A percentile compares a stretch with the other conserved stretches of the same genome.
These are phyloP conservation scores for Cyrtonyx montezumae DNA, from an alignment of 2,113 vertebrate genomes.

Conservation along the genomic window DNA sequence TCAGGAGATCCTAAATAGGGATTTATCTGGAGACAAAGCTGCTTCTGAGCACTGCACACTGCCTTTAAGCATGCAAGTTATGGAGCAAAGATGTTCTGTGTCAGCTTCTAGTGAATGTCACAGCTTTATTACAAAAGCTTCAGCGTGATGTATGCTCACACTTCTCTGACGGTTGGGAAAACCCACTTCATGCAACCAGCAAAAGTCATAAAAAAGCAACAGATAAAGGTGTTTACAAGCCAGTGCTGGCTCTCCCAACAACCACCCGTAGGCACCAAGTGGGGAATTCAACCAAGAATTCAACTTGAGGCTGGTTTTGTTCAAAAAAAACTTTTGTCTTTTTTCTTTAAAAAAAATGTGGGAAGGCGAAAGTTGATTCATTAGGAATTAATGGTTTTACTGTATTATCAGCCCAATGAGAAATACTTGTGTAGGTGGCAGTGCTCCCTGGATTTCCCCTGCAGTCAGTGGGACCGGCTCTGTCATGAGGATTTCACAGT, in stretches of 20 bases:
- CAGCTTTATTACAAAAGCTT: not conserved
- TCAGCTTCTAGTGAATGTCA: not conserved
- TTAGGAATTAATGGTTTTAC: not conserved
- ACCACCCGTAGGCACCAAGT: rapidly evolving
- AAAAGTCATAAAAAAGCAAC: not conserved
- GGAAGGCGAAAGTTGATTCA: not conserved
- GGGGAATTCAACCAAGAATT: not conserved
- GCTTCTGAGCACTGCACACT: not conserved
- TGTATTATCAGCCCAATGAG: not conserved
- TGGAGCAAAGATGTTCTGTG: not conserved
- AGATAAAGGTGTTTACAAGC: not conserved
- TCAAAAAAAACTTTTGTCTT: not conserved
- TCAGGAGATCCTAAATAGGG: not conserved
- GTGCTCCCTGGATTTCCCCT: not conserved
- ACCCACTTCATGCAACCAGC: not conserved
- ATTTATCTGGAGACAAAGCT: not conserved
- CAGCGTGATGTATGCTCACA: not conserved
- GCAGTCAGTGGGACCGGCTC: rapidly evolving
- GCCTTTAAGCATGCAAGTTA: not conserved
- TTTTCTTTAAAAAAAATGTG: not conserved
- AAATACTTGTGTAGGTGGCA: not conserved
- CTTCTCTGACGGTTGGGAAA: not conserved
- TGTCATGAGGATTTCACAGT: not conserved
- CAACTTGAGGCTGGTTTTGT: not conserved
- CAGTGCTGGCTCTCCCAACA: not conserved